Evolutionary conservation across 2,888 invertebrate genomes (phyloP), one percentile per base, ranked within the genome.

Genomic region (Archips crataeganus): DNA sequence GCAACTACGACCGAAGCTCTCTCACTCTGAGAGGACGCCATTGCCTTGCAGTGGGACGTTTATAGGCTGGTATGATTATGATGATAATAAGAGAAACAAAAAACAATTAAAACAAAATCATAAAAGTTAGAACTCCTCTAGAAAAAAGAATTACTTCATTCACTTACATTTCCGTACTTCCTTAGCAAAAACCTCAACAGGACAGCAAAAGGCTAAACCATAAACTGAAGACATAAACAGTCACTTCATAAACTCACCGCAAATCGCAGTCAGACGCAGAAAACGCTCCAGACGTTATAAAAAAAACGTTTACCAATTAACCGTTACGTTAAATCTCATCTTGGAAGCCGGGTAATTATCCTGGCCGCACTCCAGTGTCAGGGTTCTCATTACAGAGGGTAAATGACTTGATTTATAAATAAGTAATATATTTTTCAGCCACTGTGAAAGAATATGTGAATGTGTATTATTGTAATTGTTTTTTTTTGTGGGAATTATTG

Each of bases 241-340:
- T 73, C 73, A 69, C 73, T 73, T 73, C 73, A 73, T 73, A 68
- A 73, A 51, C 73, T 72, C 68, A 15, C 10, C 73, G 59, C 68
- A 69, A 73, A 69, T 73, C 67, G 71, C 32, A 65, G 71, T 72
- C 68, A 49, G 63, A 73, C 49, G 59, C 63, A 47, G 68, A 63
- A 67, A 71, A 61, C 62, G 65, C 67, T 63, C 63, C 63, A 47
- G 23, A 66, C 75, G 75, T 78, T 77, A 74, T 72, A 76, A 75
- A 78, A 47, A 47, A 75, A 79, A 77, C 75, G 73, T 71, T 72
- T 70, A 71, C 89, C 87, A 90, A 92, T 93, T 90, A 89, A 87
- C 87, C 90, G 91, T 90, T 87, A 89, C 89, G 92, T 93, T 93
- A 93, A 93, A 93, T 93, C 94, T 93, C 93, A 90, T 93, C 92